A percentile compares a stretch with the other conserved stretches of the same genome.
Conservation (phyloP, 2,113 vertebrate genomes). For the Anas platyrhynchos region DNA sequence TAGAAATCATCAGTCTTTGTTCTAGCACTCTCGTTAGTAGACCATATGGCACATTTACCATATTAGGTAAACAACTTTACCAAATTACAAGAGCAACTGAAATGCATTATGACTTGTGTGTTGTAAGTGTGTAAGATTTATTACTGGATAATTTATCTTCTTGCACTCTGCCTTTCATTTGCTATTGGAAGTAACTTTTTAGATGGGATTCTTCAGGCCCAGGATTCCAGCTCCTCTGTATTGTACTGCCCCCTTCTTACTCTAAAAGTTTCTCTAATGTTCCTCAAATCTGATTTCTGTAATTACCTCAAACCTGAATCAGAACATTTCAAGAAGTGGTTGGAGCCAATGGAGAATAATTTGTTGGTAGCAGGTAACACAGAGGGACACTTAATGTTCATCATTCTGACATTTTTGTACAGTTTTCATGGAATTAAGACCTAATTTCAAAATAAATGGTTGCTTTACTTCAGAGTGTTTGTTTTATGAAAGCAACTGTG, state of each 20-base stretch:
- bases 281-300: background rate
- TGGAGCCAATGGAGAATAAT: background rate
- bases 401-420: background rate
- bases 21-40: slow-evolving; percentile 13
- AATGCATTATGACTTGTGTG: slow-evolving; percentile 50
- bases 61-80: slow-evolving; percentile 59
- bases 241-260: background rate
- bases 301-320: background rate
- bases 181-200: background rate
- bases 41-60: slow-evolving; percentile 50
- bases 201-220: background rate
- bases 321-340: background rate
- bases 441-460: background rate
- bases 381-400: background rate
- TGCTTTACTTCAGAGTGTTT: background rate
- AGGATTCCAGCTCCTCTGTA: background rate
- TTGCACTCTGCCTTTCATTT: slow-evolving; percentile 8
- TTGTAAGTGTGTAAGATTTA: slow-evolving; percentile 40
- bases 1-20: slow-evolving; percentile 38
- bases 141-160: slow-evolving; percentile 53
- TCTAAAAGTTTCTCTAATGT: background rate
- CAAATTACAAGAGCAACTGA: slow-evolving; percentile 54
- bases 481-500: background rate
- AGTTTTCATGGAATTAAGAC: background rate
- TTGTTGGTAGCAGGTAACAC: background rate